Percentiles rank a stretch among this genome's conserved stretches.
Conservation (phyloP, 2,113 vertebrate species). For the Perca schrenkii region DNA sequence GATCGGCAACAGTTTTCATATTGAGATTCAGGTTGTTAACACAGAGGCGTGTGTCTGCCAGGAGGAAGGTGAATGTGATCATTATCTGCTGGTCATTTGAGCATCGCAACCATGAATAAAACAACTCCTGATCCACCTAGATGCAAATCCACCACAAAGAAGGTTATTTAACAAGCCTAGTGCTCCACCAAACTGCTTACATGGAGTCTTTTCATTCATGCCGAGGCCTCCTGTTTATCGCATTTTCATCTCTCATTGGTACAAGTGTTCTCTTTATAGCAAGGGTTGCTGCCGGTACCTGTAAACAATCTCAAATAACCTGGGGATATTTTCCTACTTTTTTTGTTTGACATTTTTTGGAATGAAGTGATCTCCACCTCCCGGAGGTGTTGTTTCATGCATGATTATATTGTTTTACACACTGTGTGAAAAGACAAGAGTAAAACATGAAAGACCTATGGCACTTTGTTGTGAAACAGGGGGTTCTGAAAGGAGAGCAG, state of each 20-base stretch:
- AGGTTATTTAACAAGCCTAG: constrained; percentile 65
- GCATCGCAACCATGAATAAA: constrained; percentile 75
- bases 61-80: constrained; percentile 82
- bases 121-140: constrained; percentile 63
- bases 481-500: constrained; percentile 75
- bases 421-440: constrained; percentile 75
- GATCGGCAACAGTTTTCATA: constrained; percentile 74
- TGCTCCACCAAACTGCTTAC: constrained; percentile 52
- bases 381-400: constrained; percentile 81
- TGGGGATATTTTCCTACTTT: constrained; percentile 77
- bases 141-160: constrained; percentile 61
- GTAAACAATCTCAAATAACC: constrained; percentile 82
- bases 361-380: constrained; percentile 78
- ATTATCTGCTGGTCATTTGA: constrained; percentile 78
- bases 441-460: constrained; percentile 82
- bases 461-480: constrained; percentile 77
- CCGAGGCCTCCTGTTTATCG: constrained; percentile 69
- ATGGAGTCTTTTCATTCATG: constrained; percentile 58
- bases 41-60: constrained; percentile 71
- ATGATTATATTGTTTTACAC: constrained; percentile 84
- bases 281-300: constrained; percentile 54
- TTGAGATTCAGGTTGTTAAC: constrained; percentile 78
- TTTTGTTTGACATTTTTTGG: constrained; percentile 71
- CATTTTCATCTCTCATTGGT: constrained; percentile 71
- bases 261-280: constrained; percentile 50